Base-by-base conservation (phyloP, 1,140 invertebrate genomes). In the Melitaea cinxia region DNA sequence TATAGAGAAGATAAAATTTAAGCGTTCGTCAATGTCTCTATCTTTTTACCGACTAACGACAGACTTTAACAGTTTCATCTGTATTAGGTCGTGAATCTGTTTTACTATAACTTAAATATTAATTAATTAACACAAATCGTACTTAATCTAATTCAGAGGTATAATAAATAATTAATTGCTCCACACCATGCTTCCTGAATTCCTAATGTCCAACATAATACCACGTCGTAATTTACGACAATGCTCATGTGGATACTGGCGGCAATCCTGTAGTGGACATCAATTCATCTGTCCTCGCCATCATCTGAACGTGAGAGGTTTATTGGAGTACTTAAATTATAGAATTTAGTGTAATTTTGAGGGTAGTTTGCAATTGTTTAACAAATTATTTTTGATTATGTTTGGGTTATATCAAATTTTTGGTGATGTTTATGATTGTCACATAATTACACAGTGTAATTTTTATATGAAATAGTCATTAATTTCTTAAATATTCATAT, bases 231-330 rank as follows among this genome's bases (percentile, higher is more conserved):
- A 63, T 42, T 63, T 63, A 63, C 19, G 52, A 6, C 23, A 42
- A 39, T 53, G 55, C 42, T 50, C 50, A 45, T 63, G 60, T 55
- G 47, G 53, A 63, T 63, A 63, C 60, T 23, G 54, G 54, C 19
- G 33, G 54, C 54, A 30, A 55, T 53, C 35, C 23, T 63, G 60
- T 55, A 63, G 60, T 63, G 60, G 37, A 7, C 60, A 63, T 61
- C 59, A 61, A 61, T 63, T 63, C 52, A 63, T 62, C 49, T 62
- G 59, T 62, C 59, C 50, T 9, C 23, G 39, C 10, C 60, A 47
- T 15, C 26, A 37, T 9, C 60, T 63, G 39, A n/a, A 15, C 21
- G 15, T 35, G 52, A 35, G 26, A 39, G 15, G 35, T 63, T 63
- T 52, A 53, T 63, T 63, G 19, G 12, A 28, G 17, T 53, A 54